These are phyloP conservation scores for Cordilura impudica DNA, from an alignment of 2,888 invertebrate species.

Conservation along the genomic window DNA sequence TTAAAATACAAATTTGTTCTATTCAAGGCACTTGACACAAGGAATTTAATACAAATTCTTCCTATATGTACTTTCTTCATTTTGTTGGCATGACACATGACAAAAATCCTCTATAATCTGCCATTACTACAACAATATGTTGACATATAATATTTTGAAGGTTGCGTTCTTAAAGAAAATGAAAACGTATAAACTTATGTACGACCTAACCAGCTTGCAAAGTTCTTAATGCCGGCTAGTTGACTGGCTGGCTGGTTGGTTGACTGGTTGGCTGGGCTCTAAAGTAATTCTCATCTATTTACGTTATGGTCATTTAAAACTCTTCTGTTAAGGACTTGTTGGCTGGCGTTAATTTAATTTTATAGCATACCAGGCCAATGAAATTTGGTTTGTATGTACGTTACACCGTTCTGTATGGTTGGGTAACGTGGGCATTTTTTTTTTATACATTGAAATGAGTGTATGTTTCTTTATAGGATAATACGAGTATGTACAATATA, in stretches of 20 bases:
- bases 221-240: constrained; percentile 28
- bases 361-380: constrained; percentile 38
- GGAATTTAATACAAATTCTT: constrained; percentile 8
- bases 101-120: background rate
- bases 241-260: background rate
- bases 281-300: constrained; percentile 48
- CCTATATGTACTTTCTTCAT: background rate
- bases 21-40: too few relatives aligned
- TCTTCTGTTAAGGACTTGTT: constrained; percentile 28
- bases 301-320: constrained; percentile 54
- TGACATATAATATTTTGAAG: constrained; percentile 31
- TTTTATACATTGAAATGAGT: constrained; percentile 27
- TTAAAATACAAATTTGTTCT: too few relatives aligned
- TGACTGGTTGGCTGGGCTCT: background rate
- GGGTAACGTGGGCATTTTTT: constrained; percentile 41
- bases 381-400: constrained; percentile 1
- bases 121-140: background rate
- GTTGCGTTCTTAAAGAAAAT: constrained; percentile 21
- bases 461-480: constrained; percentile 34
- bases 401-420: background rate
- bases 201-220: constrained; percentile 34
- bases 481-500: background rate
- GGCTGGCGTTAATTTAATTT: constrained; percentile 55
- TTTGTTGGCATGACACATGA: constrained; percentile 3
- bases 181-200: constrained; percentile 25